phyloP scores from a whole-genome alignment of 2,113 vertebrate genomes.

The Patagioenas fasciata region DNA sequence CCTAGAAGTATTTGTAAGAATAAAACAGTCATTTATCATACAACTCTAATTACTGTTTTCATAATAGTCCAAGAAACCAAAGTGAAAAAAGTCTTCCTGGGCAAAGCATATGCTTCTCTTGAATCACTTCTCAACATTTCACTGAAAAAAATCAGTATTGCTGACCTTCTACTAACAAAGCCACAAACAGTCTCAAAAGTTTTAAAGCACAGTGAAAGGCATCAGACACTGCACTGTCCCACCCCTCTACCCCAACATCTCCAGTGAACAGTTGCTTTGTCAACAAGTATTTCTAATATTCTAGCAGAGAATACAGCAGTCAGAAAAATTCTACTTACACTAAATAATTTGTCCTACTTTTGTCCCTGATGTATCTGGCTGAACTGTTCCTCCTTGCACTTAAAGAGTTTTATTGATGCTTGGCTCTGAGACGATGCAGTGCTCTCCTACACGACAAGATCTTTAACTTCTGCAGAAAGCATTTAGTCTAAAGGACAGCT shows the following conservation, averaged over 20 bases:
- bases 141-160: not conserved
- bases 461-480: not conserved
- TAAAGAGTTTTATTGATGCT: not conserved
- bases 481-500: not conserved
- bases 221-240: not conserved
- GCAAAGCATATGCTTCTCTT: not conserved
- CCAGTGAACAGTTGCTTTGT: not conserved
- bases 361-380: not conserved
- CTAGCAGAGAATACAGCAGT: not conserved
- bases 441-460: not conserved
- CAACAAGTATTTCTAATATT: not conserved
- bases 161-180: not conserved
- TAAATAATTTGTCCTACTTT: not conserved
- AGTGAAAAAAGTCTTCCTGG: not conserved
- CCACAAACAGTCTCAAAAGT: not conserved
- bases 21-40: not conserved
- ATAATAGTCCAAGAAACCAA: not conserved
- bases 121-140: not conserved
- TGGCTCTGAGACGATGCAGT: not conserved
- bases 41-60: not conserved
- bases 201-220: not conserved
- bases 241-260: fast-evolving
- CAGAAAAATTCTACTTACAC: not conserved
- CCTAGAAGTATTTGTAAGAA: not conserved
- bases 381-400: not conserved